These are phyloP conservation scores for Polyploca ridens DNA, from an alignment of 2,888 invertebrate genomes.

Conservation along the genomic window DNA sequence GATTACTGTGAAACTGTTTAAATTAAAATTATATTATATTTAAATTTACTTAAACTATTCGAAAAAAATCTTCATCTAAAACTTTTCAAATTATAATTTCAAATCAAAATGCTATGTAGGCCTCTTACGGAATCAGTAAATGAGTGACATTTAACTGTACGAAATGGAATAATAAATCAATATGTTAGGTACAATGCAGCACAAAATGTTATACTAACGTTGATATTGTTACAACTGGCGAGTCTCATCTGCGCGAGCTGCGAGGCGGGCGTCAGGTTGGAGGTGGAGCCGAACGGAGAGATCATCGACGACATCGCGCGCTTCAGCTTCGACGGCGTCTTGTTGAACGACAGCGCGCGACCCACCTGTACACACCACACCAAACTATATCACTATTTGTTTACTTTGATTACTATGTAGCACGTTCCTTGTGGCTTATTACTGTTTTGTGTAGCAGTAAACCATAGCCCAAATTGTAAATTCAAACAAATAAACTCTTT, in stretches of 20 bases:
- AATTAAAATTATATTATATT: too few relatives aligned
- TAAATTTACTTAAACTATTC: too few relatives aligned
- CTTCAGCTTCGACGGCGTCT: slow-evolving; percentile 96
- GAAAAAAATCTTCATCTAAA: too few relatives aligned
- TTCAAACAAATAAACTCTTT: background rate
- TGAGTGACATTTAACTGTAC: too few relatives aligned
- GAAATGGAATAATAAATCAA: too few relatives aligned
- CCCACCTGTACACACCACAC: slow-evolving; percentile 85
- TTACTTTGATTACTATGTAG: background rate
- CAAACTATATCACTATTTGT: slow-evolving; percentile 1
- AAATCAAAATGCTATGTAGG: background rate
- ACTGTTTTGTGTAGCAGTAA: background rate
- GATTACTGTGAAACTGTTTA: too few relatives aligned
- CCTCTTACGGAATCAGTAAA: background rate
- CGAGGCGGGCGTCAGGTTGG: slow-evolving; percentile 92
- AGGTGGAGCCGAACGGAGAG: slow-evolving; percentile 94
- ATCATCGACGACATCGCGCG: slow-evolving; percentile 98
- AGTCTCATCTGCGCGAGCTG: slow-evolving; percentile 94
- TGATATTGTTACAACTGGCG: slow-evolving; percentile 94
- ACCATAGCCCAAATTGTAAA: background rate
- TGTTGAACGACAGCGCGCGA: slow-evolving; percentile 97
- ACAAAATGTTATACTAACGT: slow-evolving; percentile 82
- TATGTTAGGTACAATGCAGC: background rate
- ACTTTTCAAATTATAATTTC: too few relatives aligned
- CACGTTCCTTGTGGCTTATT: background rate